phyloP scores from a whole-genome alignment of 2,888 invertebrate genomes.

The Trichopoda pennipes region DNA sequence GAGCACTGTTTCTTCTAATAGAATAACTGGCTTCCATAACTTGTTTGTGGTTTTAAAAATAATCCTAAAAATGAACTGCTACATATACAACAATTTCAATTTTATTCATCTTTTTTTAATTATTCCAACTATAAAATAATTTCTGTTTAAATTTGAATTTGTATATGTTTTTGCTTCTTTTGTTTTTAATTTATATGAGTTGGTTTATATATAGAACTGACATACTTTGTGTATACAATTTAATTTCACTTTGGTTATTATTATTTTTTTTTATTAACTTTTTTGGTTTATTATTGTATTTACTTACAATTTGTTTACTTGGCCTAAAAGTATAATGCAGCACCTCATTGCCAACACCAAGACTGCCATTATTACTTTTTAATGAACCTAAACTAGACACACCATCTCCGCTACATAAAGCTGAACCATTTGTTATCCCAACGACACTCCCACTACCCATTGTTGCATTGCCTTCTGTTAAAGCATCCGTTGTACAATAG shows the following conservation, averaged over 20 bases:
- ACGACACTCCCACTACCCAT: constrained; percentile 71
- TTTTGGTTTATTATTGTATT: constrained; percentile 45
- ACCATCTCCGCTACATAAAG: constrained; percentile 70
- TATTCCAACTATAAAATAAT: background rate
- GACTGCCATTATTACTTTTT: constrained; percentile 73
- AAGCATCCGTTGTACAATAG: constrained; percentile 77
- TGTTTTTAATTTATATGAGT: background rate
- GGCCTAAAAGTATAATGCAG: constrained; percentile 81
- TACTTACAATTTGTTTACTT: constrained; percentile 82
- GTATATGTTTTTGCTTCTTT: constrained; percentile 14
- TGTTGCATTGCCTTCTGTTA: constrained; percentile 63
- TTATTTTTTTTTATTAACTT: constrained; percentile 42
- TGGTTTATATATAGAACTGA: constrained; percentile 6
- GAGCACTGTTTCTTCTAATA: no score
- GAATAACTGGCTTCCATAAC: no score
- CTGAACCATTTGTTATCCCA: constrained; percentile 71
- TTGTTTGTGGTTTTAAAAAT: no score
- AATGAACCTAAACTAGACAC: constrained; percentile 76
- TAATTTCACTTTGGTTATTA: constrained; percentile 34
- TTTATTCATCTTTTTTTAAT: background rate
- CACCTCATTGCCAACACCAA: constrained; percentile 79
- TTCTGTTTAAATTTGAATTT: constrained; percentile 9
- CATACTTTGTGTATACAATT: constrained; percentile 26
- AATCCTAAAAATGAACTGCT: no score
- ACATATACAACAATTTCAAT: background rate